Conservation (phyloP, 1,140 invertebrate species). For the Diabrotica virgifera region DNA sequence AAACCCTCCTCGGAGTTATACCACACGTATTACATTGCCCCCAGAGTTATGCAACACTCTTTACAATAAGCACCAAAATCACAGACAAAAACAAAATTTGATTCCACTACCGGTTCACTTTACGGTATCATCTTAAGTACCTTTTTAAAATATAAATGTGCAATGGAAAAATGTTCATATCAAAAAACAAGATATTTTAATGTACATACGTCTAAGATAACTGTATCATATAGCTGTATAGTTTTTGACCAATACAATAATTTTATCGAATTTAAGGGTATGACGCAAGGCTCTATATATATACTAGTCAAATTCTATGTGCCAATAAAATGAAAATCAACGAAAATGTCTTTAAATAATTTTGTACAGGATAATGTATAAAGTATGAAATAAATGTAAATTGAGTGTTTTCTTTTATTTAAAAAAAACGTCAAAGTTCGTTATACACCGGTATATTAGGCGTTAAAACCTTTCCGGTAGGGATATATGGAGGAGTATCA, state of each 20-base stretch:
- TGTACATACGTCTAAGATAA: slow-evolving; percentile 1
- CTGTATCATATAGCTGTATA: slow-evolving; percentile 8
- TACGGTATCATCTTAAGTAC: not conserved
- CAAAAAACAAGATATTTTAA: slow-evolving; percentile 10
- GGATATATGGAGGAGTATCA: too few species aligned
- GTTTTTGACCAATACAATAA: slow-evolving; percentile 39
- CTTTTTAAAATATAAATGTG: slow-evolving; percentile 8
- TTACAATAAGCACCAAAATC: too few species aligned
- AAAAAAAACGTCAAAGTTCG: too few species aligned
- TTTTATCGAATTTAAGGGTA: slow-evolving; percentile 38
- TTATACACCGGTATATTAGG: too few species aligned
- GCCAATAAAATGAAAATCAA: slow-evolving; percentile 36
- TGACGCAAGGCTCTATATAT: slow-evolving; percentile 22
- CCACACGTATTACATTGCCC: too few species aligned
- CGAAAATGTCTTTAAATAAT: slow-evolving; percentile 40
- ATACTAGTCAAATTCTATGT: slow-evolving; percentile 34
- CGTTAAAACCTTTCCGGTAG: too few species aligned
- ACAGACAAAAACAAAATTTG: too few species aligned
- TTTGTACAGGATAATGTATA: slow-evolving; percentile 17
- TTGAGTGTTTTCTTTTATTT: not conserved
- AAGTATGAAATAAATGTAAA: slow-evolving; percentile 1
- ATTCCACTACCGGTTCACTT: too few species aligned
- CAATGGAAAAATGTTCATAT: slow-evolving; percentile 16
- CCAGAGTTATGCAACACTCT: too few species aligned
- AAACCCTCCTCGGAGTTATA: too few species aligned